Base-by-base conservation (phyloP, 2,888 invertebrate species). In the Chloroclystis v-ata region DNA sequence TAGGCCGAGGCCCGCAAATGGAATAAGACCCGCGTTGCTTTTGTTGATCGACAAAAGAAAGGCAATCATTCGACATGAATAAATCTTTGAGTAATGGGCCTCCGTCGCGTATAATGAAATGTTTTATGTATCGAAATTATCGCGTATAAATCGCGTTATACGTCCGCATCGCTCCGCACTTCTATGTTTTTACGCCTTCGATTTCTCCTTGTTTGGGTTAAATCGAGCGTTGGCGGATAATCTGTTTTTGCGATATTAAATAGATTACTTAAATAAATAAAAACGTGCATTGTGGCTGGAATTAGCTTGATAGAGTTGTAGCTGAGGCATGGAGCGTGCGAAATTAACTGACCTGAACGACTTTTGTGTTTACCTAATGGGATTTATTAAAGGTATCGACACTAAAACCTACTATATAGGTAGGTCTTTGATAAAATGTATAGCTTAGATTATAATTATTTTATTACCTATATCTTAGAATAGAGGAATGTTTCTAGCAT, bases 51-150 rank as follows among this genome's bases (percentile, higher is more conserved):
- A 86, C 86, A 86, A 86, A 86, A 78, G 85, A 85, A 84, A 86
- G 81, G 86, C 80, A 83, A 87, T 86, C 85, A 82, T 83, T 86
- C 82, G 84, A 85, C 86, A 82, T 84, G 85, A 86, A 87, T 86
- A 85, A 85, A 85, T 86, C 81, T 84, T 82, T 82, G 84, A 86
- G 81, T 86, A 86, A 87, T 87, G 77, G 77, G 63, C 67, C 72
- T 69, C 65, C 73, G 69, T 71, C 75, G 81, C 78, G 69, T 77
- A 74, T 82, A 87, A 80, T 84, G 80, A 83, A 86, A 86, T 82
- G 82, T 84, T 85, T 85, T 82, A 83, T 81, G 82, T 83, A 78
- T 79, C 65, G 72, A 67, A 77, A 79, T 84, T 82, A 85, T 81
- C 74, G 74, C 72, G 70, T 77, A 76, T 74, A 78, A 82, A 79